Conservation (phyloP, 2,888 invertebrate genomes). For the Cremastobaeus sp. region DNA sequence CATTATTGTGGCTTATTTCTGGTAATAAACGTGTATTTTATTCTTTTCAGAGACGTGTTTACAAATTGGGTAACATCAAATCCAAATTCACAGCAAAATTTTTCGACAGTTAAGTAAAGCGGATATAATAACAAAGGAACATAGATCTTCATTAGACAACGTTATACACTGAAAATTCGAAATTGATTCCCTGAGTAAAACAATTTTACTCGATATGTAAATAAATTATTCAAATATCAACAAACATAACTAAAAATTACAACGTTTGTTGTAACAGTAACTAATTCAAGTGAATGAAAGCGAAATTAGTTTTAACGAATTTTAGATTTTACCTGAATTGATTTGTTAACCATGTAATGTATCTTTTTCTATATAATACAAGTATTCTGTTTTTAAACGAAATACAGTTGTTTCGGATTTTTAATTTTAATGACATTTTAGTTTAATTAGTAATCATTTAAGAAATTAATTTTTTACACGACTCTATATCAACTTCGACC, state of each 20-base stretch:
- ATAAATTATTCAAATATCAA: no score
- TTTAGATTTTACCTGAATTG: no score
- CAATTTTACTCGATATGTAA: no score
- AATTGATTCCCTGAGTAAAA: no score
- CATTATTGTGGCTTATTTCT: not conserved
- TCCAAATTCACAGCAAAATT: constrained; percentile 88
- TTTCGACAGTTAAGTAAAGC: constrained; percentile 87
- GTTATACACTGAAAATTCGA: not conserved
- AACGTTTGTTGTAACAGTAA: no score
- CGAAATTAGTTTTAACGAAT: no score
- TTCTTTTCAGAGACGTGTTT: constrained; percentile 90
- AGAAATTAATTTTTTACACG: constrained; percentile 1
- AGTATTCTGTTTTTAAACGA: constrained; percentile 6
- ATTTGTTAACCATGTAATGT: no score
- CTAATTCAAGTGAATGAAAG: no score
- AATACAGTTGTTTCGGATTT: not conserved
- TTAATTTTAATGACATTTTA: not conserved
- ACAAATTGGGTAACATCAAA: constrained; percentile 93
- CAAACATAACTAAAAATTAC: no score
- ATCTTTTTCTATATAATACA: constrained; percentile 24
- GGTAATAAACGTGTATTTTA: constrained; percentile 43
- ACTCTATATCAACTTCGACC: not conserved
- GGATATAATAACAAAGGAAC: not conserved
- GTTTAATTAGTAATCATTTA: constrained; percentile 1
- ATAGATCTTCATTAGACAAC: not conserved